Evolutionary conservation across 2,113 vertebrate species (phyloP).

Genomic region (Muntiacus muntjak): DNA sequence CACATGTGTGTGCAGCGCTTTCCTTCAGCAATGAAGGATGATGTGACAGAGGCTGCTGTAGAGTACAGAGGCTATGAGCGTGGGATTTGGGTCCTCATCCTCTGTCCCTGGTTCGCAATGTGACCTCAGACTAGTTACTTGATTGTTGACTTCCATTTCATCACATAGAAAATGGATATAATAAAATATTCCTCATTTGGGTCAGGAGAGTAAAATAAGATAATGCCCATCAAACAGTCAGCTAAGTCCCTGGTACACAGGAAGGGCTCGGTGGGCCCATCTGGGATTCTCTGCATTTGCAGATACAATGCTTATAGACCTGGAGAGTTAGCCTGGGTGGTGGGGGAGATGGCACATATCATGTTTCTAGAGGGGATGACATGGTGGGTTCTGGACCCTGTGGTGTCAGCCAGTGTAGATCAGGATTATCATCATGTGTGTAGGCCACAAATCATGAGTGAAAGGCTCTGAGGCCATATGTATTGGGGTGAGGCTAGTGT

Average conservation of each 20-base stretch:
- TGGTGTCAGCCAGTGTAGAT: neutral
- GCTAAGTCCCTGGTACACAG: neutral
- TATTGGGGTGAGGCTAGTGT: neutral
- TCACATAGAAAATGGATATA: neutral
- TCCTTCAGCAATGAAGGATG: neutral
- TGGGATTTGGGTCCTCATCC: neutral
- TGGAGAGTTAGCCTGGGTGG: neutral
- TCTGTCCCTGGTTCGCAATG: neutral
- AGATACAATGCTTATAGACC: neutral
- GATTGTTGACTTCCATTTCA: conserved; percentile 1
- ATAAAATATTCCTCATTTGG: conserved; percentile 20
- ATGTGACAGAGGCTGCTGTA: neutral
- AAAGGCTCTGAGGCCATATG: neutral
- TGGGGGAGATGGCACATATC: neutral
- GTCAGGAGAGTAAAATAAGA: conserved; percentile 3
- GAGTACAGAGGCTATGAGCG: neutral
- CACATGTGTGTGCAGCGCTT: accelerated
- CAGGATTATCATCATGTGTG: neutral
- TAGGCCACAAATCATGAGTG: neutral
- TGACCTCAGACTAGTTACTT: neutral
- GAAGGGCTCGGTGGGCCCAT: neutral
- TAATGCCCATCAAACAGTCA: neutral
- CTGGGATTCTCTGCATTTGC: neutral
- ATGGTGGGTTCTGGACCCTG: neutral
- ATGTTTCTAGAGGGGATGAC: neutral